Conservation (phyloP, 2,113 vertebrate species). For the Formicarius rufipectus region DNA sequence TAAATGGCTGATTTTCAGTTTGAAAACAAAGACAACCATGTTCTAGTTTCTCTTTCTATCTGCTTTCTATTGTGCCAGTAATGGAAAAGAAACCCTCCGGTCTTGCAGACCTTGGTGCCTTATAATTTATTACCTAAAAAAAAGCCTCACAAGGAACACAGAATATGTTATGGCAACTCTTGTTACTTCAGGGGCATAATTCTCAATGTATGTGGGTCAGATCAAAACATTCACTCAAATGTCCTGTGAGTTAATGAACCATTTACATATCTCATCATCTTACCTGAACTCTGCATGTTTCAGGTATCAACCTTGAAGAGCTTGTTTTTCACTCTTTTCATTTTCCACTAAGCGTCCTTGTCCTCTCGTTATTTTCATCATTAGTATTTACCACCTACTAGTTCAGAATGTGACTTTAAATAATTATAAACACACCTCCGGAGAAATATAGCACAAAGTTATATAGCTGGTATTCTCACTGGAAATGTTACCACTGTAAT, state of each 20-base stretch:
- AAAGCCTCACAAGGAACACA: neutral
- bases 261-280: neutral
- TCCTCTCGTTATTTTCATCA: neutral
- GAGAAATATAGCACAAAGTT: neutral
- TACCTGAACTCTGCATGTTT: neutral
- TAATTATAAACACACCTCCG: neutral
- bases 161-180: neutral
- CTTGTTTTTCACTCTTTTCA: neutral
- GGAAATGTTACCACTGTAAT: neutral
- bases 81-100: accelerated
- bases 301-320: neutral
- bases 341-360: neutral
- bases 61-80: neutral
- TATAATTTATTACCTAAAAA: neutral
- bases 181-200: neutral
- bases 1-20: neutral
- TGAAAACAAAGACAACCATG: neutral
- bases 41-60: neutral
- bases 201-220: neutral
- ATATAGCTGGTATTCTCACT: neutral
- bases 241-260: neutral
- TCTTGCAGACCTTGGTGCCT: neutral
- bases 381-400: neutral
- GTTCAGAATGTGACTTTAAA: neutral
- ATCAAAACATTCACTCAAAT: neutral